Evolutionary conservation across 2,797 vertebrate species (phyloP), one percentile per base, ranked within the genome.

Genomic region (Vireo griseus): DNA sequence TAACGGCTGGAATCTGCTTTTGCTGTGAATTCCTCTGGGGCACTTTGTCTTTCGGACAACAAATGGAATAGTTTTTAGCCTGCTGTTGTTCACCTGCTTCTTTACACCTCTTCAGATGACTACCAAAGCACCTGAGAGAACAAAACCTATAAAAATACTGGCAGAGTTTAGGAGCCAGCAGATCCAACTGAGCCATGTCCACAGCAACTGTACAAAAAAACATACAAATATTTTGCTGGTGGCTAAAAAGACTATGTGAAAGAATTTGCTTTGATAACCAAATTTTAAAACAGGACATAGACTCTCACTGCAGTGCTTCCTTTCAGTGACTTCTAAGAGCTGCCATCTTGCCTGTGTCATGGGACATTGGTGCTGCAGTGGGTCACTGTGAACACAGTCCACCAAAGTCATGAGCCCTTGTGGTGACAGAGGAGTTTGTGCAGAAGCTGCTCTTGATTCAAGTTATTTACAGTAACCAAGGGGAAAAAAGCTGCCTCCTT

Each of bases 11-110:
- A 40, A 4, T 66, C 69, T 72, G 28, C 17, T 72, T 93, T 66
- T 35, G 29, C 71, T 42, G 20, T 51, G 47, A 59, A 51, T 79
- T 87, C 74, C 63, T 93, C 47, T 6, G 67, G 58, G 80, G 76
- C 31, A 29, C 33, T 5, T 66, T 75, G 66, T 78, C 67, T 93
- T 73, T 58, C 0, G 11, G 86, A 33, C 40, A 68, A 13, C 55
- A 93, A 63, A 57, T 21, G 52, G 35, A 61, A 44, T 40, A 26
- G 20, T 33, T 93, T 80, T 48, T 35, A 93, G 37, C 55, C 52
- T 57, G n/a, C 77, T 91, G 58, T 81, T 94, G 1, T 61, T 94
- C 66, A 76, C 77, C 67, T 91, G 51, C 55, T 92, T n/a, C 67
- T 55, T 85, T 88, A 66, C 40, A 69, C 13, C 51, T 87, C 63